Conservation (phyloP, 2,113 vertebrate genomes). For the Lontra canadensis region DNA sequence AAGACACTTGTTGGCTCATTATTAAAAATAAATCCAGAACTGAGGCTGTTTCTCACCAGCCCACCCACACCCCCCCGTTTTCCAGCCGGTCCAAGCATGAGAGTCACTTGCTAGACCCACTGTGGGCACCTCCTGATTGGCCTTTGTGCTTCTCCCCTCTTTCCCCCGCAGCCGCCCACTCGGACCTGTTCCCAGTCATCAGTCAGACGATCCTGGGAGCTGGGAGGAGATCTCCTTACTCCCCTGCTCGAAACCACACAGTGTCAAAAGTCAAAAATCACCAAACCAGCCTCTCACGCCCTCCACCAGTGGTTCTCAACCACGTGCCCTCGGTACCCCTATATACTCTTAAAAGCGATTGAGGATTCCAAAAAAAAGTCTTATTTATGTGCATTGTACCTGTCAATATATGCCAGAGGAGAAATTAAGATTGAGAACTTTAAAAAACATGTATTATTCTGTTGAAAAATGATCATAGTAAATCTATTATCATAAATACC, state of each 20-base stretch:
- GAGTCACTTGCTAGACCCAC: background rate
- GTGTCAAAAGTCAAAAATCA: background rate
- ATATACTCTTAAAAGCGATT: background rate
- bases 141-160: too few species aligned
- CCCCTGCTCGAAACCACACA: background rate
- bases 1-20: background rate
- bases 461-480: background rate
- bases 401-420: background rate
- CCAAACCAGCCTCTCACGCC: background rate
- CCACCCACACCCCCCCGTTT: background rate
- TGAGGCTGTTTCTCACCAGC: background rate
- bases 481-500: background rate
- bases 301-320: background rate
- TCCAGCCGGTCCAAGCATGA: background rate
- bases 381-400: background rate
- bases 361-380: background rate
- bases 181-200: background rate
- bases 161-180: background rate
- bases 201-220: too few species aligned
- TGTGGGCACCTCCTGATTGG: background rate
- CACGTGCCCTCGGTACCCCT: background rate
- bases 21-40: background rate
- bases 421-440: background rate
- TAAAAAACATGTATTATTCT: background rate
- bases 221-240: background rate